These are phyloP conservation scores for Ectropis crepuscularia DNA, from an alignment of 2,888 invertebrate genomes.

Conservation along the genomic window DNA sequence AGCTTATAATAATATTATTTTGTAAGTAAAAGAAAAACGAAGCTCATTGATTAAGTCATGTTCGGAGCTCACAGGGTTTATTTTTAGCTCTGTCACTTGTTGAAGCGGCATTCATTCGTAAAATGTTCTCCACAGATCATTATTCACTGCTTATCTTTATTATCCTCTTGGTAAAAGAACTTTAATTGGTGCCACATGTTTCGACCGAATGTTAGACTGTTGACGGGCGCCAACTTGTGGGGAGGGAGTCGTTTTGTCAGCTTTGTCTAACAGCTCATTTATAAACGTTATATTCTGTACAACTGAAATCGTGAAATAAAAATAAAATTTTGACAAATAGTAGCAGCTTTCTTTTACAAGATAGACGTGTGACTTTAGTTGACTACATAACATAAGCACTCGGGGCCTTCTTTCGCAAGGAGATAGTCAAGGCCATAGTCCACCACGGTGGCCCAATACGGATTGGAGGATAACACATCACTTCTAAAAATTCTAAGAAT, in stretches of 20 bases:
- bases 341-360: too few relatives aligned
- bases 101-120: conserved; percentile 76
- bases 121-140: conserved; percentile 77
- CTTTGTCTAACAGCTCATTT: conserved; percentile 38
- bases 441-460: too few relatives aligned
- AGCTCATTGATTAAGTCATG: conserved; percentile 30
- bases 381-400: too few relatives aligned
- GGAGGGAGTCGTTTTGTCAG: conserved; percentile 55
- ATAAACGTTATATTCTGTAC: conserved; percentile 8
- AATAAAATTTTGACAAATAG: neutral
- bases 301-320: too few relatives aligned
- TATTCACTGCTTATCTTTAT: conserved; percentile 80
- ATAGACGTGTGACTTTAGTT: too few relatives aligned
- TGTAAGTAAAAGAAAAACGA: neutral
- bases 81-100: conserved; percentile 68
- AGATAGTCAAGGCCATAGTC: too few relatives aligned
- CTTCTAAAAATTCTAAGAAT: too few relatives aligned
- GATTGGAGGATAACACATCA: too few relatives aligned
- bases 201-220: conserved; percentile 63
- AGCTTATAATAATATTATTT: neutral
- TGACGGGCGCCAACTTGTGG: conserved; percentile 67
- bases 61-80: conserved; percentile 38
- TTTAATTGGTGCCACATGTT: conserved; percentile 82
- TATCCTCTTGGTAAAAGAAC: conserved; percentile 75
- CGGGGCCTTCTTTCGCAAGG: too few relatives aligned